Percentiles rank a stretch among this genome's conserved stretches.
Evolutionary conservation across 2,113 vertebrate genomes (phyloP).

Genomic region (Poecilia latipinna): DNA sequence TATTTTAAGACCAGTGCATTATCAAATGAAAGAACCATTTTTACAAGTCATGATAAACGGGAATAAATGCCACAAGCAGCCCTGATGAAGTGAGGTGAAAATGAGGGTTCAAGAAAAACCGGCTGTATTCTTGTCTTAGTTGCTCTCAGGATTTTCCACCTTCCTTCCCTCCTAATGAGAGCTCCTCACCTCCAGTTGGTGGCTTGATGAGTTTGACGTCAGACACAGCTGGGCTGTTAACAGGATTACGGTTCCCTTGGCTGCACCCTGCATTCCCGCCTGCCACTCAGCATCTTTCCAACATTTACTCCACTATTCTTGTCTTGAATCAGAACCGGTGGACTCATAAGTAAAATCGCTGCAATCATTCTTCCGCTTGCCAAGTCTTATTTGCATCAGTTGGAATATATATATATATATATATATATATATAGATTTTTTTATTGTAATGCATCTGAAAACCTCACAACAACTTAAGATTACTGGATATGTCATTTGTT

Average conservation of each 20-base stretch:
- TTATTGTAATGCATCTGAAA: too few relatives aligned
- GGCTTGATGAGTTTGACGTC: constrained; percentile 76
- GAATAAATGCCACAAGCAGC: constrained; percentile 15
- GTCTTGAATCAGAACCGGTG: constrained; percentile 33
- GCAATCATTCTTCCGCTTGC: not conserved
- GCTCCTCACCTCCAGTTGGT: constrained; percentile 65
- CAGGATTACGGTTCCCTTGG: constrained; percentile 72
- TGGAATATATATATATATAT: too few relatives aligned
- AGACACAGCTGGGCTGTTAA: constrained; percentile 77
- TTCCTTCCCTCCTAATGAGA: constrained; percentile 62
- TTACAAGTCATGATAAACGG: constrained; percentile 14
- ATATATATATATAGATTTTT: too few relatives aligned
- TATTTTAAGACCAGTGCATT: not conserved
- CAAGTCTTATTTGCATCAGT: too few relatives aligned
- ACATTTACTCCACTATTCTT: constrained; percentile 26
- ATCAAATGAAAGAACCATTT: constrained; percentile 8
- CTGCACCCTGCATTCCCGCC: constrained; percentile 62
- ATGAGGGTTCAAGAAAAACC: constrained; percentile 24
- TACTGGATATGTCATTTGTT: too few relatives aligned
- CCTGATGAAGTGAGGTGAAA: constrained; percentile 27
- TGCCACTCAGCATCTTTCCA: constrained; percentile 40
- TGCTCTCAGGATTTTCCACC: constrained; percentile 24
- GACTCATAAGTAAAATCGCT: constrained; percentile 9
- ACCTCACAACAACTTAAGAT: too few relatives aligned
- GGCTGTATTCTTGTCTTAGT: constrained; percentile 19